These are phyloP conservation scores for Xylocopa sonorina DNA, from an alignment of 1,140 invertebrate genomes.

Conservation along the genomic window DNA sequence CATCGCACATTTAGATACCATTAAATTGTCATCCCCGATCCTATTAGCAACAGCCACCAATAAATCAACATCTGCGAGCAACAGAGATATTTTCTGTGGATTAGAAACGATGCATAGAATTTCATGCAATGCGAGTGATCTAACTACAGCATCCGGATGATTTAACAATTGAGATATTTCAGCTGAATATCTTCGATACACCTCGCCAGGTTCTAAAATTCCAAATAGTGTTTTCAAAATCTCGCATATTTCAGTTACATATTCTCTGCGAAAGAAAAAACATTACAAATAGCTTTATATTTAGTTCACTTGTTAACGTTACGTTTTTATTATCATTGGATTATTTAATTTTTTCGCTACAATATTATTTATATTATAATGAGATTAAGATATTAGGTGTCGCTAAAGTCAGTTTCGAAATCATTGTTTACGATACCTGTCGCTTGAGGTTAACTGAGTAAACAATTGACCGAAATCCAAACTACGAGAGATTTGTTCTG, in stretches of 20 bases:
- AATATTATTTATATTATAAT: too few species aligned
- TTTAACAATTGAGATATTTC: slow-evolving; percentile 76
- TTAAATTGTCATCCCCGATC: slow-evolving; percentile 84
- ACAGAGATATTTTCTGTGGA: slow-evolving; percentile 70
- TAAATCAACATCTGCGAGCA: slow-evolving; percentile 82
- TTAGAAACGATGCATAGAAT: slow-evolving; percentile 75
- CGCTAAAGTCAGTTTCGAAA: slow-evolving; percentile 27
- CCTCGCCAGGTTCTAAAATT: slow-evolving; percentile 72
- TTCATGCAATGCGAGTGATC: slow-evolving; percentile 75
- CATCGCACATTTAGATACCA: slow-evolving; percentile 84
- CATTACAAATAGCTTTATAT: background rate
- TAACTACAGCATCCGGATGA: slow-evolving; percentile 75
- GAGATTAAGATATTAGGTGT: too few species aligned
- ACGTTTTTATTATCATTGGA: too few species aligned
- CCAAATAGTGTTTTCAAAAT: slow-evolving; percentile 76
- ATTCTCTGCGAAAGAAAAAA: slow-evolving; percentile 74
- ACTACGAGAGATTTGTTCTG: slow-evolving; percentile 63
- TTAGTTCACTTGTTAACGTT: background rate
- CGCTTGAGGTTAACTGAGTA: slow-evolving; percentile 75
- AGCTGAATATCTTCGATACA: slow-evolving; percentile 76
- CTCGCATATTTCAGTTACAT: slow-evolving; percentile 79
- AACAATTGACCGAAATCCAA: slow-evolving; percentile 71
- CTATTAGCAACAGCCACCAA: slow-evolving; percentile 82
- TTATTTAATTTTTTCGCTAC: too few species aligned
- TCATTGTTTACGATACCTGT: slow-evolving; percentile 72